Evolutionary conservation across 2,797 vertebrate species (phyloP), one percentile per base, ranked within the genome.

Genomic region (Cyclura pinguis): DNA sequence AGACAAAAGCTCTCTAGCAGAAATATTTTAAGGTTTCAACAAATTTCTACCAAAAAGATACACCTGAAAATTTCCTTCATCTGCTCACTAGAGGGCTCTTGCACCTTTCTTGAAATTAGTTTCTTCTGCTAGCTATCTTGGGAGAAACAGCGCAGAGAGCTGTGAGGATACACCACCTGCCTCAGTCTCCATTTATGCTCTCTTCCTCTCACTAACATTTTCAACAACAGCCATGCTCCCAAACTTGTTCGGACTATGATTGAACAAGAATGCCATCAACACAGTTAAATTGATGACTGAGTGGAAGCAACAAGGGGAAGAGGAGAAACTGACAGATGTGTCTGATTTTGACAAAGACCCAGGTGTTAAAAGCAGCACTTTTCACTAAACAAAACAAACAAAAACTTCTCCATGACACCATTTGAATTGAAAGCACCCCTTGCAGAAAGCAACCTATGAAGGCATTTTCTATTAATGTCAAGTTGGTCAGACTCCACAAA

Each of bases 81-180:
- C 13, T 87, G 80, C n/a, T 86, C 90, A 84, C 57, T 55, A 84
- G 85, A 90, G 80, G 85, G 80, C 80, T 76, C 80, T 83, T 90
- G 52, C 35, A 50, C 52, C 55, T 76, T 82, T 73, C 55, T 16
- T 64, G 74, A 35, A 81, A 73, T 76, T 42, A 13, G 24, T 62
- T 80, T 74, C 24, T 59, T 35, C 29, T 27, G 47, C 47, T 87
- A 42, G 47, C 8, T 32, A 24, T 83, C 7, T 22, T 77, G 14
- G n/a, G 64, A 89, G 55, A 50, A 27, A 16, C 7, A 24, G 59
- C 59, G 55, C 50, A 67, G 38, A 7, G 20, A 76, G 29, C 35
- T 27, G 18, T n/a, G 32, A 55, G 20, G 52, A 72, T 59, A 27
- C 55, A 59, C 42, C n/a, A 59, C 50, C 62, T 64, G 72, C 72